Evolutionary conservation across 2,113 vertebrate species (phyloP), one percentile per base, ranked within the genome.

Genomic region (Sinocyclocheilus maitianheensis): DNA sequence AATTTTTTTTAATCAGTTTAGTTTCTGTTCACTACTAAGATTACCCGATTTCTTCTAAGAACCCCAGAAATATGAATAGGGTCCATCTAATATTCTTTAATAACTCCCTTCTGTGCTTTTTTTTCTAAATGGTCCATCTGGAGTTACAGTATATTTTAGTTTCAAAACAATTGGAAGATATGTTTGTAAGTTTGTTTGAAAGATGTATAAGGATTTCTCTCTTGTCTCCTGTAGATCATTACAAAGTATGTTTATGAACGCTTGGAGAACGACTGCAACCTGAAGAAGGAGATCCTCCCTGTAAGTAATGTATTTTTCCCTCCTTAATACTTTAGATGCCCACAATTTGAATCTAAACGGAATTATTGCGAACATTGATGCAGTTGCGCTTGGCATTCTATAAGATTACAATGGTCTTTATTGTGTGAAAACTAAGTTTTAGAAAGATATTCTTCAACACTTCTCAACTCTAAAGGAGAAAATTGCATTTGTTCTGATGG

Each of bases 171-270:
- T 4, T 12, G 37, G 37, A 22, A 22, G 37, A 40, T 20, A 63
- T 63, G 12, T 63, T 63, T 63, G 37, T 5, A 12, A 40, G 10
- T 72, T 40, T 22, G 8, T 40, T 72, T 72, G 12, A 40, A 72
- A 12, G 3, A 20, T 81, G 67, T 76, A 80, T 85, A 80, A 85
- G 69, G 48, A 30, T 86, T 37, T 91, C 9, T 90, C 74, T 88
- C 82, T 87, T 88, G 78, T 87, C 91, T 86, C 84, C 75, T 91
- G 26, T 93, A 99, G 98, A 99, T 99, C 90, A 96, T 99, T 94
- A 99, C 98, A 77, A 96, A 97, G 84, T 96, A 97, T 89, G 94
- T 99, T 87, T 99, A 99, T 90, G 96, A 98, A 85, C 95, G 97
- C 88, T 91, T 99, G 94, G 96, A 98, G 92, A 96, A 95, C n/a